Percentiles rank a stretch among this genome's conserved stretches.
Conservation (phyloP, 1,140 invertebrate genomes). For the Colletes latitarsis region DNA sequence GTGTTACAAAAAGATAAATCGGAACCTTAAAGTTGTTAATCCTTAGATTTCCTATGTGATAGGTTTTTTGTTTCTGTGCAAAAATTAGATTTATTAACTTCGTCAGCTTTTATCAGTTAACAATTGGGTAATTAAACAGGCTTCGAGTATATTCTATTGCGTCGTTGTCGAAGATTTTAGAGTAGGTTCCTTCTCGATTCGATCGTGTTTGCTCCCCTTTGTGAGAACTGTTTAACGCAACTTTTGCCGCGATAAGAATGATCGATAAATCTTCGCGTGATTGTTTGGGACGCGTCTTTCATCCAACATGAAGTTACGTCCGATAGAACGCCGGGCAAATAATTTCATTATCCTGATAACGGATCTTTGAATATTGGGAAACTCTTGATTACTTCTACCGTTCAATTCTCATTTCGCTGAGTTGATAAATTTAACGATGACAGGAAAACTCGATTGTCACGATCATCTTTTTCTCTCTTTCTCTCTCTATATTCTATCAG, state of each 20-base stretch:
- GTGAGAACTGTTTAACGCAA: conserved; percentile 15
- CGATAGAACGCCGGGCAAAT: conserved; percentile 37
- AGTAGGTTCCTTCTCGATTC: not conserved
- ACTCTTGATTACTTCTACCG: conserved; percentile 50
- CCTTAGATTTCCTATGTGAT: too few relatives aligned
- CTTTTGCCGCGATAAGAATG: conserved; percentile 13
- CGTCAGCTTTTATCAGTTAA: too few relatives aligned
- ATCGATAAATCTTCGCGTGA: conserved; percentile 37
- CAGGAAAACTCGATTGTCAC: conserved; percentile 33
- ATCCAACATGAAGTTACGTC: conserved; percentile 26
- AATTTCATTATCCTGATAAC: conserved; percentile 52
- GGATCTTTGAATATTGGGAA: conserved; percentile 51
- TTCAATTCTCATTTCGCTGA: conserved; percentile 50
- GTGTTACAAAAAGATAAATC: too few relatives aligned
- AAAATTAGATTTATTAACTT: too few relatives aligned
- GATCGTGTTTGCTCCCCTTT: not conserved
- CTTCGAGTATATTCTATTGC: not conserved
- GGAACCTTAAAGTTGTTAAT: too few relatives aligned
- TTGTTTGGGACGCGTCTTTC: conserved; percentile 45
- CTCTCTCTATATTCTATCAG: not conserved
- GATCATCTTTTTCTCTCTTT: not conserved
- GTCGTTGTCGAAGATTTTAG: not conserved
- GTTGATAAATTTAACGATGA: conserved; percentile 52
- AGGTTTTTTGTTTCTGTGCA: too few relatives aligned
- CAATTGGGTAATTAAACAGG: too few relatives aligned